Evolutionary conservation across 2,113 vertebrate genomes (phyloP), one percentile per base, ranked within the genome.

Genomic region (Macquaria ambigua): DNA sequence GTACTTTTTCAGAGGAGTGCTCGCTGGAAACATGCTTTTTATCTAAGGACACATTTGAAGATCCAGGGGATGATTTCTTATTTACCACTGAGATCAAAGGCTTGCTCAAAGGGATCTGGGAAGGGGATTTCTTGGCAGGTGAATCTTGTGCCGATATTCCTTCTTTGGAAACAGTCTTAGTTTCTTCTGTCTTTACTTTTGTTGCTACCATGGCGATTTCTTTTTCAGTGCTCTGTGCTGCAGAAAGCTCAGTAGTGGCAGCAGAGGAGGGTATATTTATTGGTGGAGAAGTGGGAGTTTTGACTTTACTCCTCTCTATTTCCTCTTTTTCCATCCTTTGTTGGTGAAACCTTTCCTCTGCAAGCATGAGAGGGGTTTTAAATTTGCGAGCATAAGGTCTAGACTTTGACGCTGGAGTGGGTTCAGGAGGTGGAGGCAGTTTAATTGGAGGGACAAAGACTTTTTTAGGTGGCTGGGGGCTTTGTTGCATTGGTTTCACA

Each of bases 321-420:
- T 96, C 95, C 34, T 97, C 96, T 74, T 89, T 88, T 53, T 94
- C 94, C 43, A 66, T 43, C 61, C 46, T 96, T 83, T 98, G 96
- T 79, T 94, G 96, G 28, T 96, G 96, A 52, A 96, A 98, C 66
- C 94, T 95, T 87, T 98, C 97, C 91, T 98, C 98, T 48, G 98
- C 98, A 2, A 97, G 96, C 97, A 98, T 98, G 89, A 98, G 95
- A 56, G 97, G 97, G 14, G 97, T 98, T 95, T 97, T 98, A 88
- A 98, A 98, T 94, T 97, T 98, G 89, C 96, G 95, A 64, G 94
- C 90, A 12, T 95, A 96, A 4, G 96, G 92, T 83, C 94, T 96
- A 11, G 95, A 81, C 81, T 94, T 96, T 59, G 88, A 80, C 2
- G 86, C 86, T 34, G 84, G 87, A 59, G 87, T 25, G 12, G 95